Base-by-base conservation (phyloP, 1,140 invertebrate species). In the Parasteatoda tepidariorum region DNA sequence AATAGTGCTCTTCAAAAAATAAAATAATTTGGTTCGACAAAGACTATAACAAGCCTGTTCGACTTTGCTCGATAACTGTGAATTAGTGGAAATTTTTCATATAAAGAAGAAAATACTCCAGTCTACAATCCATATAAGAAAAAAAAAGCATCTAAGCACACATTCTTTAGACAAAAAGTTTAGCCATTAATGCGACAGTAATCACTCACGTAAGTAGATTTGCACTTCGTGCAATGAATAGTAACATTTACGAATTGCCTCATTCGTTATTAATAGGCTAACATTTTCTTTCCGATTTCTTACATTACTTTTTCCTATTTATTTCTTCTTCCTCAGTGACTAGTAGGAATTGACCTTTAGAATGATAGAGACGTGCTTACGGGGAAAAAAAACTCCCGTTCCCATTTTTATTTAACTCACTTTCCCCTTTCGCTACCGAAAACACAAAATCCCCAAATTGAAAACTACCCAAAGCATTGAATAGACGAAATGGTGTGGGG, bases 331-430 rank as follows among this genome's bases (percentile, higher is more conserved):
- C 24, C 24, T 24, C n/a, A 41, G 15, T 57, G 28, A 31, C 34
- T 64, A 57, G 54, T 48, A 31, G 28, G 34, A 61, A 38, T 76
- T 66, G 74, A 76, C 74, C 59, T 31, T 31, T 61, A 64, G 24
- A 64, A 64, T 62, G 55, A 75, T 66, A 68, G 41, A 55, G 41
- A 79, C 62, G 75, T 68, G 62, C 30, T n/a, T n/a, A n/a, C 57
- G 28, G 34, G 64, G 26, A 41, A 41, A 41, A 41, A 41, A 61
- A 75, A 24, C n/a, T 67, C 48, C 61, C 26, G 22, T 68, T 68
- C 55, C 62, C 64, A 79, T 68, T 79, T 68, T 81, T 81, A 61
- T 70, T 81, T 70, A 38, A 81, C 54, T 62, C 18, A 31, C 30
- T 24, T 61, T 28, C 48, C 26, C 41, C 33, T 70, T 41, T 61